A percentile compares a stretch with the other conserved stretches of the same genome.
phyloP scores from a whole-genome alignment of 1,140 invertebrate species.

The Anoplolepis gracilipes region DNA sequence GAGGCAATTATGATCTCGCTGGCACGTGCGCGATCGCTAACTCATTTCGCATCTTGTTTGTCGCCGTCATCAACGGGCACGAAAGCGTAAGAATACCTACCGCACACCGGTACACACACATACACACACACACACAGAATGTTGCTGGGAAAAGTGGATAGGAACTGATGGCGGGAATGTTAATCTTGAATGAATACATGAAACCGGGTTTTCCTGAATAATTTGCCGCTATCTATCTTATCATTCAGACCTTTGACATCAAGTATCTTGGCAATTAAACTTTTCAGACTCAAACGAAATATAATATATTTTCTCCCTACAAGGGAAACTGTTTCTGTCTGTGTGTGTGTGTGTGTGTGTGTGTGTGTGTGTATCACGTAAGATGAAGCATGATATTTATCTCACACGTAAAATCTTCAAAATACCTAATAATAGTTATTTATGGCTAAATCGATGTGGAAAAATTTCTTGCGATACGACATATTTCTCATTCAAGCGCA shows the following conservation, averaged over 20 bases:
- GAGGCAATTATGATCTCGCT: conserved; percentile 34
- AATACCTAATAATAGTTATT: not conserved
- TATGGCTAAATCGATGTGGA: not conserved
- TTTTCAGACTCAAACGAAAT: not conserved
- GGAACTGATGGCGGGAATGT: not conserved
- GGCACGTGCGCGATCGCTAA: conserved; percentile 52
- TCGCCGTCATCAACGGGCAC: conserved; percentile 14
- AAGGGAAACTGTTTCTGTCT: not conserved
- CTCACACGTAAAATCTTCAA: not conserved
- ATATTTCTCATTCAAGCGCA: not conserved
- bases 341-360: too few species aligned
- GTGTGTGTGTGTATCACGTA: not conserved
- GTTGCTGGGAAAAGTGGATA: not conserved
- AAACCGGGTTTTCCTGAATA: not conserved
- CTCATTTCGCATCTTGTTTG: conserved; percentile 27
- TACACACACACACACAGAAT: not conserved
- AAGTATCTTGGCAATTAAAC: not conserved
- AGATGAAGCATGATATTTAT: too few species aligned
- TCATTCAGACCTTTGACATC: conserved; percentile 9
- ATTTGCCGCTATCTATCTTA: not conserved
- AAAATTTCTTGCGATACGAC: not conserved
- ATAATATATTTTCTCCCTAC: not conserved
- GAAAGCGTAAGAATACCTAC: conserved; percentile 25
- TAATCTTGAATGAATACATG: not conserved
- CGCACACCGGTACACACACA: not conserved